phyloP scores from a whole-genome alignment of 2,888 invertebrate genomes.

The Callyntrura guangdongensis region DNA sequence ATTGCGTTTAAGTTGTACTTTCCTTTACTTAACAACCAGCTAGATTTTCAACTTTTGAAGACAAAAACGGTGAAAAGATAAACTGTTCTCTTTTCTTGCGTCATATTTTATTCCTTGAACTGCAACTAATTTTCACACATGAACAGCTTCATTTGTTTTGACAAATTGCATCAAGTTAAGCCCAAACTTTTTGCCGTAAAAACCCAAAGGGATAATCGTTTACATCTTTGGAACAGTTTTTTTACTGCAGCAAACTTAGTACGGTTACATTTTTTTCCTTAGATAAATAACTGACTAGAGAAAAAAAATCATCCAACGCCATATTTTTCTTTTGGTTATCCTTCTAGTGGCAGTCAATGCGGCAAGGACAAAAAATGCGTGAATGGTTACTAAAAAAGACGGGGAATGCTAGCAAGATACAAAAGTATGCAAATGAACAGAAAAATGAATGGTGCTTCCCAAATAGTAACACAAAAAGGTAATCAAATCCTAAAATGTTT shows the following conservation, averaged over 20 bases:
- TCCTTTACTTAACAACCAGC: too few relatives aligned
- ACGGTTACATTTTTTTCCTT: too few relatives aligned
- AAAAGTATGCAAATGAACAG: too few relatives aligned
- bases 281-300: too few relatives aligned
- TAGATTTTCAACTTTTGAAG: neutral
- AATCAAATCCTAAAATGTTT: conserved; percentile 33
- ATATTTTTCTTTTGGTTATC: neutral
- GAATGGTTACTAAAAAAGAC: too few relatives aligned
- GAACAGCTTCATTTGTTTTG: conserved; percentile 82
- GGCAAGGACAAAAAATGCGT: too few relatives aligned
- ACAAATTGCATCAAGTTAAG: conserved; percentile 82
- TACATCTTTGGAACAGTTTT: neutral
- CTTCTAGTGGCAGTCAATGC: neutral
- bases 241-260: too few relatives aligned
- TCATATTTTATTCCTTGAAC: conserved; percentile 57
- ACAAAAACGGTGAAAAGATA: conserved; percentile 34
- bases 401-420: too few relatives aligned
- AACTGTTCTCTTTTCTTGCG: conserved; percentile 53
- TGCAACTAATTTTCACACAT: conserved; percentile 60
- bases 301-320: too few relatives aligned
- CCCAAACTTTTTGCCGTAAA: conserved; percentile 27
- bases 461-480: neutral
- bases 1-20: too few relatives aligned
- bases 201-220: too few relatives aligned
- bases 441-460: too few relatives aligned